Percentiles rank a stretch among this genome's conserved stretches.
phyloP scores from a whole-genome alignment of 2,888 invertebrate species.

The Acanthosoma haemorrhoidale region DNA sequence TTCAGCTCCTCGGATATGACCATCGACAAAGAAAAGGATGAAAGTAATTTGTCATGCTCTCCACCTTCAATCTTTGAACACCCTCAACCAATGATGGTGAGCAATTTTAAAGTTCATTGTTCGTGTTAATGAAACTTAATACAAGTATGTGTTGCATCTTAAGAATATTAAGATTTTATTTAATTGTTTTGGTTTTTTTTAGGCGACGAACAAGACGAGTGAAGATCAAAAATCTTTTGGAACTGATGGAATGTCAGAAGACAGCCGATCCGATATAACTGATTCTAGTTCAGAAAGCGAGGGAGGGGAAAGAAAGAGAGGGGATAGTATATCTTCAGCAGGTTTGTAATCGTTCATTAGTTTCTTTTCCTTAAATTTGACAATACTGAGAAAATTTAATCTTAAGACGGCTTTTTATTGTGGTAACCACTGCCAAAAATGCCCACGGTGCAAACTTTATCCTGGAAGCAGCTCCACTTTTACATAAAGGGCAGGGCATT shows the following conservation, averaged over 20 bases:
- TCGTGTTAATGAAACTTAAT: background rate
- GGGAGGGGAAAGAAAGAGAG: conserved; percentile 32
- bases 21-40: conserved; percentile 36
- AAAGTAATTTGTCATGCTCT: conserved; percentile 35
- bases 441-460: too few species aligned
- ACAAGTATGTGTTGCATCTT: too few species aligned
- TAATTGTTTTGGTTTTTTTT: background rate
- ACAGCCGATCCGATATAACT: conserved; percentile 37
- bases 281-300: conserved; percentile 37
- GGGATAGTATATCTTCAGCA: conserved; percentile 32
- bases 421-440: too few species aligned
- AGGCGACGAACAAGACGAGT: background rate
- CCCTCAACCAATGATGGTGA: conserved; percentile 19
- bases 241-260: conserved; percentile 37
- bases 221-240: conserved; percentile 29
- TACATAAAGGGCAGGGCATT: too few species aligned
- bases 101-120: background rate
- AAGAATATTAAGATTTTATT: background rate
- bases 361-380: too few species aligned
- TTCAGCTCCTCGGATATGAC: background rate
- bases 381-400: too few species aligned
- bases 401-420: too few species aligned
- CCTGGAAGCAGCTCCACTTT: too few species aligned
- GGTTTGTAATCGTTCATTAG: too few species aligned
- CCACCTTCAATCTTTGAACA: conserved; percentile 34